Conservation (phyloP, 2,888 invertebrate species). For the Thalpophila matura region DNA sequence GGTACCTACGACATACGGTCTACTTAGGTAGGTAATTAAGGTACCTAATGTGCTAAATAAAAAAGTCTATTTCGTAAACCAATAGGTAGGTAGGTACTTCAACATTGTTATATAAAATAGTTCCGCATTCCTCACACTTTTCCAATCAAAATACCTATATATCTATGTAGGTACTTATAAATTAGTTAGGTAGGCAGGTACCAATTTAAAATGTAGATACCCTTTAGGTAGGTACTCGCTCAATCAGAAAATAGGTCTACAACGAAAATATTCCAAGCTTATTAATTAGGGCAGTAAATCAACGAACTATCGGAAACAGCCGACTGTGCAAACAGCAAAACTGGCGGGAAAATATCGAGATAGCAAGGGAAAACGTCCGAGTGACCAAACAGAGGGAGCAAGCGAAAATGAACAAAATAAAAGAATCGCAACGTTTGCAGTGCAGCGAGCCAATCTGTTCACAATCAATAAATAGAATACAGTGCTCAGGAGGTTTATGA, state of each 20-base stretch:
- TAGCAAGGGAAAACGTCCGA: conserved; percentile 43
- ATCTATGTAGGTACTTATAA: no score
- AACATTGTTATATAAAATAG: not conserved
- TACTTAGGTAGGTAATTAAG: no score
- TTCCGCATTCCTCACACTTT: no score
- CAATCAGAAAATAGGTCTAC: no score
- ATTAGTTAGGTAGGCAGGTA: no score
- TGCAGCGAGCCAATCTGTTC: conserved; percentile 51
- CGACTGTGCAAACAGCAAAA: conserved; percentile 39
- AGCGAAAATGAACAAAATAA: conserved; percentile 52
- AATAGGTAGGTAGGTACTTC: not conserved
- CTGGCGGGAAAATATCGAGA: conserved; percentile 46
- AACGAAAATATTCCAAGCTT: conserved; percentile 30
- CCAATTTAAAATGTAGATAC: no score
- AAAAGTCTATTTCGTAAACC: no score
- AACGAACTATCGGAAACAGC: conserved; percentile 50
- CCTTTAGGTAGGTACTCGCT: no score
- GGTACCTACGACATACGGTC: no score
- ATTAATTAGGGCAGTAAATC: conserved; percentile 56
- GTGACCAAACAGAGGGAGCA: conserved; percentile 53
- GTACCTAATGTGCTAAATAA: no score
- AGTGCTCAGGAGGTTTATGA: not conserved
- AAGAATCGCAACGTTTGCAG: conserved; percentile 59
- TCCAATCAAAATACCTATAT: no score
- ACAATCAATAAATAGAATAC: conserved; percentile 49